phyloP scores from a whole-genome alignment of 2,888 invertebrate genomes.

The Aphrophora alni region DNA sequence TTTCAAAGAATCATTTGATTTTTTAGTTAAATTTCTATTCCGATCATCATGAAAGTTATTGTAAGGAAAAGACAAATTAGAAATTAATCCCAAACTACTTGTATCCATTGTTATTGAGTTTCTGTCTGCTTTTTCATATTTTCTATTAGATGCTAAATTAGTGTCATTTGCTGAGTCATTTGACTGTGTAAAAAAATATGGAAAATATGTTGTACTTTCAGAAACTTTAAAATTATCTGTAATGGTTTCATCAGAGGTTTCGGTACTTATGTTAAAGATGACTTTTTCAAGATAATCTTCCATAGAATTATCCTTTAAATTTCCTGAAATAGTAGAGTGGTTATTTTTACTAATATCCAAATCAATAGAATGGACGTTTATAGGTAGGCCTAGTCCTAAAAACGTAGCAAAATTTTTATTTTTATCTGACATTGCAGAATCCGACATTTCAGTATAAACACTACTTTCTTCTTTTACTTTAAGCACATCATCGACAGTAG shows the following conservation, averaged over 20 bases:
- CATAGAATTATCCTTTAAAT: neutral
- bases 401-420: neutral
- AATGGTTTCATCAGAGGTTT: neutral
- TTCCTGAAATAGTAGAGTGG: neutral
- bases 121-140: slow-evolving; percentile 6
- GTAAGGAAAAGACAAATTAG: neutral
- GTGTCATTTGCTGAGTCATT: neutral
- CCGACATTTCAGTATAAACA: neutral
- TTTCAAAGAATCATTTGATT: neutral
- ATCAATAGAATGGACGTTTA: neutral
- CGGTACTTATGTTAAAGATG: neutral
- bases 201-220: neutral
- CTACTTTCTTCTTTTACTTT: neutral
- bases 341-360: neutral
- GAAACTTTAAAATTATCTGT: neutral
- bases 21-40: neutral
- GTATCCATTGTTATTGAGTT: neutral
- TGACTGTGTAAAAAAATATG: neutral
- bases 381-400: neutral
- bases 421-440: neutral
- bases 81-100: neutral
- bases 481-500: neutral
- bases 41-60: neutral
- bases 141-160: slow-evolving; percentile 24
- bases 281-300: neutral